Base-by-base conservation (phyloP, 2,888 invertebrate species). In the Pammene fasciana region DNA sequence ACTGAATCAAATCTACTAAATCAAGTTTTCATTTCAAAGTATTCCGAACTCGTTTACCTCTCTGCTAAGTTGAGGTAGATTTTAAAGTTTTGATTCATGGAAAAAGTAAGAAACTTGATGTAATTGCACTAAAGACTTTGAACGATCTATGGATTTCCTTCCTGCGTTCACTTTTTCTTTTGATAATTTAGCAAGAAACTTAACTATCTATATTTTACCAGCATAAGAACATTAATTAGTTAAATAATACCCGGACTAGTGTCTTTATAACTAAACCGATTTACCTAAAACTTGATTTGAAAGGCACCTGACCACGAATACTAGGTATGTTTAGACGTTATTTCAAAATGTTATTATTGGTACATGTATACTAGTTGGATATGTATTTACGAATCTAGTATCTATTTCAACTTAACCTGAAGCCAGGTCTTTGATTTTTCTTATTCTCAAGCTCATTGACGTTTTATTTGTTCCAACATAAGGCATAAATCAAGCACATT, bases 21-120 rank as follows among this genome's bases (percentile, higher is more conserved):
- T 50, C 26, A 26, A 26, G 59, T 54, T 68, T 64, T 59, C 64
- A 65, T 59, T 52, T 59, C 50, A n/a, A 68, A 64, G 50, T 57
- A 57, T 68, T 64, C 16, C 43, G 11, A 68, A 65, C 52, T 67
- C 66, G 43, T 68, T 65, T 54, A 26, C 43, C 45, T 34, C 18
- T 64, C 64, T 45, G 13, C 61, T 56, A 36, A 62, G 18, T 55
- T 62, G 46, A 52, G 61, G 67, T 61, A 61, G 60, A 67, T 48
- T 57, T 59, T 57, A 68, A 64, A 68, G 56, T 64, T 64, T 68
- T 52, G 48, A 61, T 50, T 18, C 45, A 36, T 38, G 16, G 46
- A 59, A 57, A 55, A 50, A 41, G 11, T 36, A 18, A 50, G 57
- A 50, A 52, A 66, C 10, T 52, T 43, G 59, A 66, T 66, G 57